These are phyloP conservation scores for Polia nebulosa DNA, from an alignment of 2,888 invertebrate species.

Conservation along the genomic window DNA sequence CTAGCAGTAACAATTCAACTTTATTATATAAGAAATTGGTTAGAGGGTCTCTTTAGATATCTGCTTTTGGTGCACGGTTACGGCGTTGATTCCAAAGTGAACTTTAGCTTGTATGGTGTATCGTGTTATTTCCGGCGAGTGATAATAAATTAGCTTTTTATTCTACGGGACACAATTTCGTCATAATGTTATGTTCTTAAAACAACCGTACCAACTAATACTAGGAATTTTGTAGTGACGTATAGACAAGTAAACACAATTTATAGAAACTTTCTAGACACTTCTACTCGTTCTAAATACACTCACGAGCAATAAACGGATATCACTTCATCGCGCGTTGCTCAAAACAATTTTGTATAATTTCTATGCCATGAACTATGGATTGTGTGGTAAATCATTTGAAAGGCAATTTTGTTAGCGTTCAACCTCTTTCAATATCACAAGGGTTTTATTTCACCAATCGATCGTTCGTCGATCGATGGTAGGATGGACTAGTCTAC, in stretches of 20 bases:
- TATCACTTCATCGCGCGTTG: no score
- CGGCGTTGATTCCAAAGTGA: not conserved
- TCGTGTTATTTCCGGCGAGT: not conserved
- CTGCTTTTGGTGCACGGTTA: not conserved
- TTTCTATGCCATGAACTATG: no score
- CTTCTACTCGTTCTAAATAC: conserved; percentile 2
- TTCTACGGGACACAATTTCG: not conserved
- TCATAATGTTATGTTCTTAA: conserved; percentile 2
- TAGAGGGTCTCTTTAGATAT: not conserved
- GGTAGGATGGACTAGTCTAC: no score
- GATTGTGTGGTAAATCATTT: no score
- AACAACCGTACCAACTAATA: not conserved
- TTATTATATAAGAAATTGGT: not conserved
- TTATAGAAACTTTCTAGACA: conserved; percentile 21
- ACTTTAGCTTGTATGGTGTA: not conserved
- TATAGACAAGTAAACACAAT: conserved; percentile 2
- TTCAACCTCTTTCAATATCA: no score
- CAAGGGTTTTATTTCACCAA: no score
- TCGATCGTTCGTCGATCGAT: no score
- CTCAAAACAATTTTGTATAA: no score
- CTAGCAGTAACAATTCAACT: conserved; percentile 7
- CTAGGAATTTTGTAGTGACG: conserved; percentile 1
- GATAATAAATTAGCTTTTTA: not conserved
- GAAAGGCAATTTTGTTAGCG: no score
- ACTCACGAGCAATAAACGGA: no score